Conservation (phyloP, 2,113 vertebrate species). For the Petaurus breviceps region DNA sequence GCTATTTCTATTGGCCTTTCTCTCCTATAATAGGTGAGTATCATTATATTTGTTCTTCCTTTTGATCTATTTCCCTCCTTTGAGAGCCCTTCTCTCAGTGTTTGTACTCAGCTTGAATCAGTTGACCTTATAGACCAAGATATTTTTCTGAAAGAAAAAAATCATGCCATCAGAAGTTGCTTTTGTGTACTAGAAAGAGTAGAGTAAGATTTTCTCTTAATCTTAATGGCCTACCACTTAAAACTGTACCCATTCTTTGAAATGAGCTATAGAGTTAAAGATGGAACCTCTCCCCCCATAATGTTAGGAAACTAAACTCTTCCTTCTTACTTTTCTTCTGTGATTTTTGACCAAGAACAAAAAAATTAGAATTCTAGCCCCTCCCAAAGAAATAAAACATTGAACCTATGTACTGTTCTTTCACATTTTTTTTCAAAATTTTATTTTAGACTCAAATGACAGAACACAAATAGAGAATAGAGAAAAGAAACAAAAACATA, state of each 20-base stretch:
- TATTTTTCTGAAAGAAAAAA: background rate
- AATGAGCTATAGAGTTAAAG: background rate
- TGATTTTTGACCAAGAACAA: slow-evolving; percentile 31
- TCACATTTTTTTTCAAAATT: too few relatives aligned
- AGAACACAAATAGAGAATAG: too few relatives aligned
- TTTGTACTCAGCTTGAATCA: background rate
- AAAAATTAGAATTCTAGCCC: slow-evolving; percentile 39
- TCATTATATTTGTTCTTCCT: background rate
- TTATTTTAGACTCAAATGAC: too few relatives aligned
- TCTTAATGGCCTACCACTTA: background rate
- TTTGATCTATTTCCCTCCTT: background rate
- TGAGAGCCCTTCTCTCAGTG: background rate
- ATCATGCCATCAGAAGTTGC: background rate
- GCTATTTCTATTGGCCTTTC: slow-evolving; percentile 95
- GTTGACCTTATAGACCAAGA: background rate
- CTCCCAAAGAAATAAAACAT: slow-evolving; percentile 1
- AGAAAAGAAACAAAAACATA: too few relatives aligned
- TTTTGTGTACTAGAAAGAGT: background rate
- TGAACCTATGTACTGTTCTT: background rate
- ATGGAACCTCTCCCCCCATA: background rate
- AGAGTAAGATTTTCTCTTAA: background rate
- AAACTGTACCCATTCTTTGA: background rate
- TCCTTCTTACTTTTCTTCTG: background rate
- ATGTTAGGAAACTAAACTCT: background rate
- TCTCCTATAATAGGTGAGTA: slow-evolving; percentile 94